Base-by-base conservation (phyloP, 2,888 invertebrate genomes). In the Lasioglossum calceatum region DNA sequence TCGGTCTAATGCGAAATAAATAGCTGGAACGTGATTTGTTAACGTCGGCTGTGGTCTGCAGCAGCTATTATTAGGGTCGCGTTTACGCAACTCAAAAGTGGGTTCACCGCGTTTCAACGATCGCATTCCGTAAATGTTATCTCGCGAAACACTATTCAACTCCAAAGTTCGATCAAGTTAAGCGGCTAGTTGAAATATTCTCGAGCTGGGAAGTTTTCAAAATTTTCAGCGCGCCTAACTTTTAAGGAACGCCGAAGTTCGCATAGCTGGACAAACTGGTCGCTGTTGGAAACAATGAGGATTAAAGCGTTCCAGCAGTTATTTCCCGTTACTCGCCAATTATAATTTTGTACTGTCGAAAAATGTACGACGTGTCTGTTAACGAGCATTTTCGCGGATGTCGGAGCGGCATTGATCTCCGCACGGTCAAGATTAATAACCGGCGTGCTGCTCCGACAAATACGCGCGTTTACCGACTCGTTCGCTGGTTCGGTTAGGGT, bases 401-500 rank as follows among this genome's bases (percentile, higher is more conserved):
- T 19, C 7, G 19, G 36, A 36, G 23, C 23, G 1, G 10, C 36
- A 23, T 19, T 19, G 32, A 39, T 70, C 10, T 19, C 36, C 23
- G 39, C 4, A 8, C 39, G 23, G 54, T 12, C 16, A 44, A 47
- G 72, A 79, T 82, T 79, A 67, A 79, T 78, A 67, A 50, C 19
- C 3, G 16, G 23, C 3, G n/a, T 39, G 4, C n/a, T 12, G 54
- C 73, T 54, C 72, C 58, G 83, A 77, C 83, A 74, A 84, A 58
- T 73, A 83, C 42, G 23, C 5, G 14, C 23, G 32, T 74, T n/a
- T 4, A 32, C 50, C 19, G 8, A n/a, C 16, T 16, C 19, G 76
- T 73, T 80, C 58, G 50, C 44, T 58, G 78, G 54, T 47, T 71
- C 79, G 54, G 58, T 64, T 82, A 79, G 64, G 77, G 73, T 85